Evolutionary conservation across 2,888 invertebrate species (phyloP), one percentile per base, ranked within the genome.

Genomic region (Drosophila merina): DNA sequence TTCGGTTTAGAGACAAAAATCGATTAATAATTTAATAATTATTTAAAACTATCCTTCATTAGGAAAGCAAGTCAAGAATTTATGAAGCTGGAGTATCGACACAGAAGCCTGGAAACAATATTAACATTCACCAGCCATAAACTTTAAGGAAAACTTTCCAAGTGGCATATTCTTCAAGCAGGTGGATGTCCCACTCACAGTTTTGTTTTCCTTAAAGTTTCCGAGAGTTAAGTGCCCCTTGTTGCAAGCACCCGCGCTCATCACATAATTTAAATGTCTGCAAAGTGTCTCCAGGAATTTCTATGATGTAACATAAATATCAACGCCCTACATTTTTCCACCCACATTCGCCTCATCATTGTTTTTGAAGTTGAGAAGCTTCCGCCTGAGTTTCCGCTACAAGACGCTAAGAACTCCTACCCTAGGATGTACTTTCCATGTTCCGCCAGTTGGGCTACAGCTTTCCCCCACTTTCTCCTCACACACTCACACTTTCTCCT

Each of bases 331-430:
- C 49, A 26, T 48, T 54, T 26, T 60, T 64, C 42, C 30, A 38
- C 12, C 63, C 10, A 33, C 36, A 14, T 7, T 26, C 25, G 14
- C 14, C 44, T 5, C 49, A 9, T 20, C 71, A 67, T 64, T 74
- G 63, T 74, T 75, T 72, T 64, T 52, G 56, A 44, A 44, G 47
- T 68, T 59, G 55, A 58, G 54, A 36, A 67, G 73, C 83, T 79
- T 86, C 81, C 84, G 86, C 73, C 71, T 49, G n/a, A 76, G 55
- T 72, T 79, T 85, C 77, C 73, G 76, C 63, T 56, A 52, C 51
- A 48, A 57, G 70, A 70, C 45, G 71, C 50, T 59, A 28, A 6
- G 28, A 28, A 28, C 28, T 0, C 28, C 55, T 47, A 55, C 59
- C 54, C 49, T 44, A 44, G 28, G 33, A 58, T 42, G 42, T 7